Evolutionary conservation across 2,113 vertebrate species (phyloP), one percentile per base, ranked within the genome.

Genomic region (Tragelaphus scriptus): DNA sequence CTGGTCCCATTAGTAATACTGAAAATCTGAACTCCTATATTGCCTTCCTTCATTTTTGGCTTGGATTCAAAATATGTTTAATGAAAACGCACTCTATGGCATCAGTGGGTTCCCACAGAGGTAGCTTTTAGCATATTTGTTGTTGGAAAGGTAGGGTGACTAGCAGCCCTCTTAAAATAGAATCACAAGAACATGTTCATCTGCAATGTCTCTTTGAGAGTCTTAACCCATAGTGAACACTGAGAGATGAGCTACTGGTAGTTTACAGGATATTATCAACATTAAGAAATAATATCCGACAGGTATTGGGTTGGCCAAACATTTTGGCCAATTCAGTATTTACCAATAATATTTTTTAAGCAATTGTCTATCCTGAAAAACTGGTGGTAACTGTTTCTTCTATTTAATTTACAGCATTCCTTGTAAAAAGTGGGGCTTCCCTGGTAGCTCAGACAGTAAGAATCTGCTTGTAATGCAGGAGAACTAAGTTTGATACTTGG

Each of bases 1-100:
- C 61, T 10, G 93, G 90, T 95, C 86, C 47, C 88, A 96, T 97
- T 94, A 97, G 65, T 91, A 94, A 88, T 94, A 94, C 93, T 93
- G 94, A 87, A 97, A 97, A 95, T 96, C 0, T 0, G 71, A 96
- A 87, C 14, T 36, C 85, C 32, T 75, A 32, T 63, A 63, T 80
- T 92, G 28, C 58, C 44, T 92, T 85, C 40, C 68, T 96, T 61
- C 16, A 51, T 65, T 95, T 65, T 21, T 36, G 80, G 59, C 65
- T 88, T 85, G 85, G 19, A 90, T 90, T 96, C 19, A 84, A 53
- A 85, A 28, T 17, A 68, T 44, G 55, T 47, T 94, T 65, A 89
- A 89, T 65, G 44, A 92, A 89, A 55, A 23, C 7, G 55, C 15
- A 10, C 25, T 26, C n/a, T 58, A 55, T 51, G 44, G 56, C 93